Evolutionary conservation across 2,797 vertebrate species (phyloP).

Genomic region (Dermochelys coriacea): DNA sequence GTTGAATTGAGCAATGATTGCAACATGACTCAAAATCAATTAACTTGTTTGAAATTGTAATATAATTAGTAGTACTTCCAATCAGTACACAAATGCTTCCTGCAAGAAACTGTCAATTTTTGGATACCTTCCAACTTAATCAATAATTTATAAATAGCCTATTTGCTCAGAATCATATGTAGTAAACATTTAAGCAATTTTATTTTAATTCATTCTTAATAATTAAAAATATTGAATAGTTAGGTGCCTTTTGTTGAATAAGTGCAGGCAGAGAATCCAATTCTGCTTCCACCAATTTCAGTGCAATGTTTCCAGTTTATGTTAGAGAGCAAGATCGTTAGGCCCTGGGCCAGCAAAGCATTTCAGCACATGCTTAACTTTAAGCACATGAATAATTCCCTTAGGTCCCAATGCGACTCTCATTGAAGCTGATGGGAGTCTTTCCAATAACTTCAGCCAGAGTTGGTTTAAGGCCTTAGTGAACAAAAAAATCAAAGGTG

Average conservation of each 20-base stretch:
- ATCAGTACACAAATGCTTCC: constrained; percentile 40
- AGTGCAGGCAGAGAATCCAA: not conserved
- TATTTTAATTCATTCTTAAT: constrained; percentile 9
- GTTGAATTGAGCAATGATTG: constrained; percentile 38
- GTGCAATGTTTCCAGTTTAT: not conserved
- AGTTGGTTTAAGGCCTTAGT: not conserved
- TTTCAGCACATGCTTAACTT: not conserved
- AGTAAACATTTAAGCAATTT: not conserved
- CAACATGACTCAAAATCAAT: constrained; percentile 64
- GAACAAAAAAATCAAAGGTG: not conserved
- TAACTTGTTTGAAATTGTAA: constrained; percentile 40
- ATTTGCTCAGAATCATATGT: constrained; percentile 37
- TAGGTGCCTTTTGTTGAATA: not conserved
- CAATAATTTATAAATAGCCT: constrained; percentile 45
- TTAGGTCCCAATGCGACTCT: not conserved
- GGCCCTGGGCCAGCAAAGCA: not conserved
- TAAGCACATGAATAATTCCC: accelerated
- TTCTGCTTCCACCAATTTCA: not conserved
- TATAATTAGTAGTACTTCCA: constrained; percentile 60
- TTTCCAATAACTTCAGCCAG: not conserved
- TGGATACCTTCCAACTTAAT: constrained; percentile 32
- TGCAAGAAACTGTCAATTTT: constrained; percentile 28
- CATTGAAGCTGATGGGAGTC: not conserved
- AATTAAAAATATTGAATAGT: constrained; percentile 34
- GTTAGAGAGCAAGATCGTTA: not conserved